phyloP scores from a whole-genome alignment of 2,797 vertebrate genomes.

The Neostethus bicornis region DNA sequence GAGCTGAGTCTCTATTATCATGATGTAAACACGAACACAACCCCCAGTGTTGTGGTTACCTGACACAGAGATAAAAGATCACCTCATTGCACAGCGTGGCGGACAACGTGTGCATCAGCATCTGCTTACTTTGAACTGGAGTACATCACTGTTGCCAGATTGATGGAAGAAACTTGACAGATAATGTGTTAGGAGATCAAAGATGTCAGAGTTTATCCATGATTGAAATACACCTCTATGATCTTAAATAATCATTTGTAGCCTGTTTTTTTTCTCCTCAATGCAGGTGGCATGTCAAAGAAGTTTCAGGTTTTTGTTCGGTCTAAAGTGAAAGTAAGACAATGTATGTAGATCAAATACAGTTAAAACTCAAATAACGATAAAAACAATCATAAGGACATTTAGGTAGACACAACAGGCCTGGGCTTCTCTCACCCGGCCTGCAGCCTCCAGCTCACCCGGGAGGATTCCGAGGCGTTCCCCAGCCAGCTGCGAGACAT shows the following conservation, averaged over 20 bases:
- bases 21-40: slow-evolving; percentile 54
- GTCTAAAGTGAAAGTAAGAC: background rate
- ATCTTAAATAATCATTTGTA: background rate
- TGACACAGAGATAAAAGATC: slow-evolving; percentile 49
- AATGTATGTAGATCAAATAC: background rate
- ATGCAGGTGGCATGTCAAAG: background rate
- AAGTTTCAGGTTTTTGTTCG: background rate
- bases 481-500: too few relatives aligned
- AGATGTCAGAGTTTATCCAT: slow-evolving; percentile 1
- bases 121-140: slow-evolving; percentile 33
- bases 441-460: too few relatives aligned
- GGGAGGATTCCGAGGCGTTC: too few relatives aligned
- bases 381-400: too few relatives aligned
- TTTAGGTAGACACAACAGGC: too few relatives aligned
- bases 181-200: slow-evolving; percentile 12
- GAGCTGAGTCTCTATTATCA: slow-evolving; percentile 41
- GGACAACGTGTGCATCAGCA: slow-evolving; percentile 15
- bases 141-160: background rate
- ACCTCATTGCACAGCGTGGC: slow-evolving; percentile 23
- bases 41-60: slow-evolving; percentile 55
- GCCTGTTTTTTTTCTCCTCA: background rate
- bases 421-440: too few relatives aligned
- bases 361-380: background rate
- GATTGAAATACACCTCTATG: background rate
- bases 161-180: slow-evolving; percentile 6